phyloP scores from a whole-genome alignment of 2,888 invertebrate genomes.

The Drepanosiphum platanoidis region DNA sequence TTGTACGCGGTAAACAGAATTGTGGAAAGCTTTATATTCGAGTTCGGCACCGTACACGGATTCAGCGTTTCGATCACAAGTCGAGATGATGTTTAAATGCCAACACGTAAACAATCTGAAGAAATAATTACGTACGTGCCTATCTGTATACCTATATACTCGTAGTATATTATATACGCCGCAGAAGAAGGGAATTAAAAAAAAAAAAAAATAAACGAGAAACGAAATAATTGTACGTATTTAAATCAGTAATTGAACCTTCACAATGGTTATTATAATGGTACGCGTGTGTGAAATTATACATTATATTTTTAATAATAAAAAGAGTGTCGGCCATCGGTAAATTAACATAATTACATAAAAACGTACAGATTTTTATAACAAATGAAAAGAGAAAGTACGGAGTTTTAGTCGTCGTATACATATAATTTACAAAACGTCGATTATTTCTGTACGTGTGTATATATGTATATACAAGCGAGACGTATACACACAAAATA shows the following conservation, averaged over 20 bases:
- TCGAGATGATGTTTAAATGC: slow-evolving; percentile 13
- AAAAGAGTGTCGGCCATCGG: slow-evolving; percentile 30
- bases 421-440: slow-evolving; percentile 40
- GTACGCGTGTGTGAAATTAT: slow-evolving; percentile 29
- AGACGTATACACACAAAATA: not conserved
- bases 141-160: not conserved
- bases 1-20: too few species aligned
- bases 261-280: slow-evolving; percentile 28
- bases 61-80: not conserved
- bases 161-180: not conserved
- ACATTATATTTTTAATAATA: slow-evolving; percentile 22
- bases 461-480: not conserved
- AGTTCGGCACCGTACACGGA: not conserved
- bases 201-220: not conserved
- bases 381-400: slow-evolving; percentile 56
- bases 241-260: slow-evolving; percentile 38
- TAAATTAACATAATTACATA: slow-evolving; percentile 50
- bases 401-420: not conserved
- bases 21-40: not conserved
- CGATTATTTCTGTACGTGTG: slow-evolving; percentile 19
- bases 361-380: slow-evolving; percentile 48
- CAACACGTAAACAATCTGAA: not conserved
- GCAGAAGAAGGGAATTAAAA: not conserved
- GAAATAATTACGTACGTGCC: not conserved
- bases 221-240: slow-evolving; percentile 30